A percentile compares a stretch with the other conserved stretches of the same genome.
These are phyloP conservation scores for Gymnogyps californianus DNA, from an alignment of 2,113 vertebrate genomes.

Conservation along the genomic window DNA sequence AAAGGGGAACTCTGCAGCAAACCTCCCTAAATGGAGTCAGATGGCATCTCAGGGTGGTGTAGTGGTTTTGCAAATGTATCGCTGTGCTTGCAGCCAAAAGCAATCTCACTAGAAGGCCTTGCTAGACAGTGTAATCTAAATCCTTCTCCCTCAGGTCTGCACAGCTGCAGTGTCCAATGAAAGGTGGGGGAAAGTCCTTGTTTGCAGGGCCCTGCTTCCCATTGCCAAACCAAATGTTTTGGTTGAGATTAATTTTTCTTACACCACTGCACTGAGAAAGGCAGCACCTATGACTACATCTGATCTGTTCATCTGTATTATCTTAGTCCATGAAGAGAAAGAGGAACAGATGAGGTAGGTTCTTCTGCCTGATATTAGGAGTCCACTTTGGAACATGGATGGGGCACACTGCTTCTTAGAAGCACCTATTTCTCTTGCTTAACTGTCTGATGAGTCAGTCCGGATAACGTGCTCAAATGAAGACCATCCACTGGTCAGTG, in stretches of 20 bases:
- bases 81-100: not conserved
- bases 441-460: accelerated
- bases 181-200: not conserved
- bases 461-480: accelerated
- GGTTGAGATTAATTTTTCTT: not conserved
- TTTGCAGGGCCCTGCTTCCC: not conserved
- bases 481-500: not conserved
- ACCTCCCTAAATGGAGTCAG: not conserved
- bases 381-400: accelerated
- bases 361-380: not conserved
- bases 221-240: accelerated
- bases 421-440: too few species aligned
- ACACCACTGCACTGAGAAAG: accelerated
- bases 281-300: not conserved
- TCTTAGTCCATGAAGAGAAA: not conserved
- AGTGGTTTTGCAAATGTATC: not conserved
- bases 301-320: not conserved
- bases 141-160: not conserved
- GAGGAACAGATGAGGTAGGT: not conserved
- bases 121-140: not conserved
- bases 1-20: not conserved
- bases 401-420: not conserved
- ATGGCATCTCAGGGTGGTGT: not conserved
- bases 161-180: not conserved
- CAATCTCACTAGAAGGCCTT: not conserved